Conservation (phyloP, 2,797 vertebrate genomes). For the Sandelia bainsii region DNA sequence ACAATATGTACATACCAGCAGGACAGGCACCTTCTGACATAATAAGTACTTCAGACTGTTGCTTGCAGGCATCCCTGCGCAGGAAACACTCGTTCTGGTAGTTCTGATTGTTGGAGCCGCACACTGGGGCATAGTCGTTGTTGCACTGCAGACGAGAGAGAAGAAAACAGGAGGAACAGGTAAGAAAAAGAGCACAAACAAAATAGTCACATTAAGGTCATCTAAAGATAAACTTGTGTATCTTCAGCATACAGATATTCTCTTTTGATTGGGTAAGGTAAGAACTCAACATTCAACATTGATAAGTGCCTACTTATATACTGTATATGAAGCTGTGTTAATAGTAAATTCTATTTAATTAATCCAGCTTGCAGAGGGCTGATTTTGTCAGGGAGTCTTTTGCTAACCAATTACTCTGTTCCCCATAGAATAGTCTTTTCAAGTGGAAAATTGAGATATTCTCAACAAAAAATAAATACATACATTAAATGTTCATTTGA, state of each 20-base stretch:
- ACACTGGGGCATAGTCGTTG: slow-evolving; percentile 97
- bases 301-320: background rate
- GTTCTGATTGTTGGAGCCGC: slow-evolving; percentile 98
- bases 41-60: slow-evolving; percentile 96
- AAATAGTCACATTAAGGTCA: background rate
- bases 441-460: background rate
- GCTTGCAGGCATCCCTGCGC: slow-evolving; percentile 96
- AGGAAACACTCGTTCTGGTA: slow-evolving; percentile 98
- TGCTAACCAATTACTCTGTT: background rate
- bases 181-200: background rate
- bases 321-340: slow-evolving; percentile 1
- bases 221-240: background rate
- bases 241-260: too few relatives aligned
- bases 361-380: background rate
- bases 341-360: slow-evolving; percentile 18
- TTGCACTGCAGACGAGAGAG: slow-evolving; percentile 87
- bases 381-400: background rate
- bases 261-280: background rate
- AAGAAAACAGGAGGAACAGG: slow-evolving; percentile 14
- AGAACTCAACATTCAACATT: background rate
- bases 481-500: background rate
- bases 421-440: background rate
- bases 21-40: slow-evolving; percentile 95
- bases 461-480: background rate
- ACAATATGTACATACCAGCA: slow-evolving; percentile 86